Evolutionary conservation across 2,888 invertebrate species (phyloP), one percentile per base, ranked within the genome.

Genomic region (Megastigmus dorsalis): DNA sequence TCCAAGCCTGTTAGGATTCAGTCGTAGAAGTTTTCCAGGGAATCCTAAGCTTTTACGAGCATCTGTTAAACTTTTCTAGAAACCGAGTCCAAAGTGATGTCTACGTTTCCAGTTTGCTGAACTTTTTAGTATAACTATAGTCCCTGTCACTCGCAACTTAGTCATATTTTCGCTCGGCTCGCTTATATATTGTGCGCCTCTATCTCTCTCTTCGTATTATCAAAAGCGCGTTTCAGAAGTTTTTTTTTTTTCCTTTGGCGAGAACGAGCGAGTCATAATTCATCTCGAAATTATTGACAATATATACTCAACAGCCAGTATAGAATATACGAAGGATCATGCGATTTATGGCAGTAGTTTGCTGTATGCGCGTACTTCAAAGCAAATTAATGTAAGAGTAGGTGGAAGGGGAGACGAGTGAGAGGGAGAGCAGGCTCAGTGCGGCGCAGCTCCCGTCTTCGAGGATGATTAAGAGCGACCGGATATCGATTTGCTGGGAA

Each of bases 401-500:
- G n/a, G n/a, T n/a, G n/a, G 55, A 2, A 18, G 33, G 62, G 33
- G 48, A 20, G 36, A 71, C 30, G 20, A 3, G 41, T 7, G 54
- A 43, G 60, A 43, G 30, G 30, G 52, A 43, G 66, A 15, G 59
- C 2, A 59, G 55, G 69, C 69, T 69, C 57, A 50, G 74, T 33
- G 9, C 59, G n/a, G 43, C 26, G 59, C 38, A 68, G 54, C 50
- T 67, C 57, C 50, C 57, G 63, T 69, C 69, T 74, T 74, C 63
- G 68, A 65, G 68, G 74, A 74, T 74, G 74, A 74, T 74, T 74
- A 74, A 74, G 69, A 74, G 74, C 74, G 69, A 69, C 20, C 74
- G 63, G 71, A 73, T 80, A 80, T 80, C 78, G 77, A 77, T 77
- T 79, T 75, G 71, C 63, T 33, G 65, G n/a, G 60, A 76, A 80